Evolutionary conservation across 2,113 vertebrate species (phyloP).

Genomic region (Brachirus orientalis): DNA sequence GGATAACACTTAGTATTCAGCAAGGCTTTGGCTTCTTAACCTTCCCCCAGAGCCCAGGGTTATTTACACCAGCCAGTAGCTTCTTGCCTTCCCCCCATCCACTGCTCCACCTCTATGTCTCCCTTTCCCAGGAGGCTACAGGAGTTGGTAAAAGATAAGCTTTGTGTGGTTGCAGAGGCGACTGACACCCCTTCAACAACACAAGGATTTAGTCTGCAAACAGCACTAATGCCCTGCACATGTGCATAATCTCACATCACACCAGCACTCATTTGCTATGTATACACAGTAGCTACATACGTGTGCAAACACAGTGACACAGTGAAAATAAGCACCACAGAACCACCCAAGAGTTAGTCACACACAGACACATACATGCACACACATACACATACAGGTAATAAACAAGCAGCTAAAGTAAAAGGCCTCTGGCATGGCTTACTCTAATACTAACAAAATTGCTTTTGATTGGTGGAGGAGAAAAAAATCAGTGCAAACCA

Average conservation of each 20-base stretch:
- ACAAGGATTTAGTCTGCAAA: constrained; percentile 70
- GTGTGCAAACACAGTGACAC: constrained; percentile 27
- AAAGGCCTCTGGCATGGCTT: constrained; percentile 61
- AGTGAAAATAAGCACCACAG: constrained; percentile 41
- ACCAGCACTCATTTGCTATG: constrained; percentile 56
- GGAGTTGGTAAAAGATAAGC: constrained; percentile 72
- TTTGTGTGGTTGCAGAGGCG: constrained; percentile 60
- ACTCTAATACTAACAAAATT: constrained; percentile 76
- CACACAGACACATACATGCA: constrained; percentile 14
- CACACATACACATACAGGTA: constrained; percentile 41
- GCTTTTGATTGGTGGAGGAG: constrained; percentile 77
- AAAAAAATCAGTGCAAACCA: constrained; percentile 76
- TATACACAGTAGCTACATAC: constrained; percentile 28
- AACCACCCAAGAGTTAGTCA: constrained; percentile 43
- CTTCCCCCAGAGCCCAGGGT: constrained; percentile 54
- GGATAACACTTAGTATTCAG: constrained; percentile 60
- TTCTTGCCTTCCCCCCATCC: constrained; percentile 47
- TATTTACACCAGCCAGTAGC: constrained; percentile 69
- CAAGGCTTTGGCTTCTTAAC: constrained; percentile 52
- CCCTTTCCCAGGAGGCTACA: constrained; percentile 37
- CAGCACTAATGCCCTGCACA: constrained; percentile 60
- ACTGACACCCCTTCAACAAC: constrained; percentile 72
- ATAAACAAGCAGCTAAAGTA: constrained; percentile 61
- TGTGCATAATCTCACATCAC: constrained; percentile 59
- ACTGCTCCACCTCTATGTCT: constrained; percentile 34